Evolutionary conservation across 53 echinoderm and acorn worm genomes (phyloP), one percentile per base, ranked within the genome.

Genomic region (Zoroaster sp.): DNA sequence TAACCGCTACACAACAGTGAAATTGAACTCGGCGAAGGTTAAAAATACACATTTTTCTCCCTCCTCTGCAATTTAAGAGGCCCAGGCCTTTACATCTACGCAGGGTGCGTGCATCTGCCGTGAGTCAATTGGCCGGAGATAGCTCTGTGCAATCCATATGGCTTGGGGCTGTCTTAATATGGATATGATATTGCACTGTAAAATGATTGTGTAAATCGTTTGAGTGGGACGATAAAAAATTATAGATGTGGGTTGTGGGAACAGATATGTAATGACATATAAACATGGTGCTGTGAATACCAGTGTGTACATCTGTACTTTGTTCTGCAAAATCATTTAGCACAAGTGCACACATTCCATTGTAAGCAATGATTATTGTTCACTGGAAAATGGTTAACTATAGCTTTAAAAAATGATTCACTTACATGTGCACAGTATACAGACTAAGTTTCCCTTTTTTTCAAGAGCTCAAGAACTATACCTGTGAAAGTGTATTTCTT

Each of bases 111-210:
- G 63, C 63, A 28, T 59, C 63, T 59, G 63, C 63, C 23, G 39
- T 72, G 85, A 69, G 85, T 85, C 85, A 85, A 85, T 30, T 37
- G 23, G 53, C 35, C 47, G 21, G 7, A 3, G 28, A 59, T 59
- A 28, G 63, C 63, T 9, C 36, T 55, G 85, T 85, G 85, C 47
- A 85, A 85, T 85, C 49, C 18, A 66, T 49, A 71, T 85, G 85
- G 85, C 47, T 69, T 49, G 71, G 69, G 49, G 44, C 71, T 85
- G 45, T 33, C 85, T 85, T 85, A 46, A 85, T 85, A 85, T 85
- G 85, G 85, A 42, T 42, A 85, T 66, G 83, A 79, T 68, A 68
- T 67, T 17, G 83, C 59, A 47, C n/a, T 45, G 69, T 68, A n/a
- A 41, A 55, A 37, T 59, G 79, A 79, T 59, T 53, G 79, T 21